A percentile compares a stretch with the other conserved stretches of the same genome.
Evolutionary conservation across 35 echinoderm and acorn worm species (phyloP).

Genomic region (Amphiura filiformis): DNA sequence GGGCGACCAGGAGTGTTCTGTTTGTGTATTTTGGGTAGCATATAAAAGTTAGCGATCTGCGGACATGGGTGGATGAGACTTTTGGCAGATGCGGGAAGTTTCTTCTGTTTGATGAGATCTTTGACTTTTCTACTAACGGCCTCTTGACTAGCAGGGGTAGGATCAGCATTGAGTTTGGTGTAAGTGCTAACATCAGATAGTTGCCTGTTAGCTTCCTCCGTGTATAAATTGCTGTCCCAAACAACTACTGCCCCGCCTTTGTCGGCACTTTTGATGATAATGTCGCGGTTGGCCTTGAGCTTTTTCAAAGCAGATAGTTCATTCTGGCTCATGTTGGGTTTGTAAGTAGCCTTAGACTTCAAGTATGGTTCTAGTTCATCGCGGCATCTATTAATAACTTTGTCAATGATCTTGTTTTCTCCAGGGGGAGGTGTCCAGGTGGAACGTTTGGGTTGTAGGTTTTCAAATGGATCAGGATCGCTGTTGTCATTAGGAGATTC

Average conservation of each 20-base stretch:
- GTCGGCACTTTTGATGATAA: no score
- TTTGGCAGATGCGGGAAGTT: not conserved
- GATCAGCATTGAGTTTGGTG: not conserved
- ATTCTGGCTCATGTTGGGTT: no score
- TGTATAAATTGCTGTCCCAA: constrained; percentile 14
- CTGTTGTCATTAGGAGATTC: no score
- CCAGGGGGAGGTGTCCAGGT: no score
- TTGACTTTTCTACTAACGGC: not conserved
- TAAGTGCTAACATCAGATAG: constrained; percentile 22
- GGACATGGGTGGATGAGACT: not conserved
- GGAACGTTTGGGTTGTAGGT: no score
- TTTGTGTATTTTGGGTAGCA: constrained; percentile 60
- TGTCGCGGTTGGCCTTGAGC: not conserved
- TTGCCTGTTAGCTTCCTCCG: constrained; percentile 3
- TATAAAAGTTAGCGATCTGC: not conserved
- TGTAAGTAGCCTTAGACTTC: no score
- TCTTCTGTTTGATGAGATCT: constrained; percentile 1
- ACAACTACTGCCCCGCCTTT: constrained; percentile 28
- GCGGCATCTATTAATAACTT: no score
- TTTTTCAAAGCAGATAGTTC: not conserved
- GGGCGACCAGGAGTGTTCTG: constrained; percentile 33
- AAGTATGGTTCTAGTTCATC: no score
- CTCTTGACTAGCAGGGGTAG: constrained; percentile 23
- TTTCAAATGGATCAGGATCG: no score
- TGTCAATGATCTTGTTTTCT: no score